Percentiles rank a stretch among this genome's conserved stretches.
phyloP scores from a whole-genome alignment of 2,797 vertebrate species.

The Premnoplex brunnescens region DNA sequence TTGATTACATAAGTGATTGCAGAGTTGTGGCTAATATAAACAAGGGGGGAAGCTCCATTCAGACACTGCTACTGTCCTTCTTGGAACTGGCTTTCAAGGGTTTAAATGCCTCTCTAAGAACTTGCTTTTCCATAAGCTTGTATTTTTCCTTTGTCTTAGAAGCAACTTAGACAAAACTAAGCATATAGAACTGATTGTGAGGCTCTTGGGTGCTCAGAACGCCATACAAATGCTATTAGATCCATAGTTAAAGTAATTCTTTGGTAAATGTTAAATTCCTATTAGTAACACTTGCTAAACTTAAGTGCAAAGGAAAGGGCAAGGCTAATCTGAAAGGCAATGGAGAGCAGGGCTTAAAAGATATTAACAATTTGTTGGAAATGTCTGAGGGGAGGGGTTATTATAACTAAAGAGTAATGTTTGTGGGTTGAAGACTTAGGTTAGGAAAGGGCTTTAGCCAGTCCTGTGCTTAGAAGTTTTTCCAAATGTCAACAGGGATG shows the following conservation, averaged over 20 bases:
- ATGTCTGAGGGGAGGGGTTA: conserved; percentile 53
- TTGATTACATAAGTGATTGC: neutral
- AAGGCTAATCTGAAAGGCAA: conserved; percentile 66
- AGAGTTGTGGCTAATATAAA: neutral
- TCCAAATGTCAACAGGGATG: conserved; percentile 2
- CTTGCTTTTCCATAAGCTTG: neutral
- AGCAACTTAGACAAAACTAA: conserved; percentile 40
- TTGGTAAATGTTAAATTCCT: conserved; percentile 75
- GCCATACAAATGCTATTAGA: conserved; percentile 56
- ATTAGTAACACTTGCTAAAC: conserved; percentile 73
- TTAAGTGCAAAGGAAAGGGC: conserved; percentile 69
- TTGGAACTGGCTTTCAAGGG: neutral
- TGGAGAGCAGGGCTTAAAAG: conserved; percentile 49
- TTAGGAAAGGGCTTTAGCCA: conserved; percentile 2
- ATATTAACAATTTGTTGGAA: conserved; percentile 57
- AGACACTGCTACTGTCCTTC: neutral
- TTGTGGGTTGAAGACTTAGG: conserved; percentile 16
- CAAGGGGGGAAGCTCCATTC: neutral
- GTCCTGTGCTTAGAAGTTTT: neutral
- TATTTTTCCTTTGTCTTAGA: neutral
- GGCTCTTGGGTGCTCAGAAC: conserved; percentile 47
- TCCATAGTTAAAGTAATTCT: conserved; percentile 66
- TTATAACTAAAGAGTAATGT: neutral
- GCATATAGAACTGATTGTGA: conserved; percentile 33
- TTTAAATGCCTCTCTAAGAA: neutral